phyloP scores from a whole-genome alignment of 2,888 invertebrate genomes.

The Sisyra terminalis region DNA sequence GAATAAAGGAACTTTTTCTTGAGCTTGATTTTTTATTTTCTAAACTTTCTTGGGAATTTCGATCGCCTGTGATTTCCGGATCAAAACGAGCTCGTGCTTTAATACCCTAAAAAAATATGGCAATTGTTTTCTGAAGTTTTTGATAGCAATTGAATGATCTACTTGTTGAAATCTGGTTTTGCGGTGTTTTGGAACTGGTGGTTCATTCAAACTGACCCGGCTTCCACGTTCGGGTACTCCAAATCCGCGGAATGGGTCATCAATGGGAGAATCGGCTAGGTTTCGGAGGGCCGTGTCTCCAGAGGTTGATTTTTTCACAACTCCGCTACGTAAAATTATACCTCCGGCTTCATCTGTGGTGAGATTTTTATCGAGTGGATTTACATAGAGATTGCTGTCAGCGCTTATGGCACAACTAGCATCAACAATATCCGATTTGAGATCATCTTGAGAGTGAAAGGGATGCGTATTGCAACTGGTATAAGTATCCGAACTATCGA shows the following conservation, averaged over 20 bases:
- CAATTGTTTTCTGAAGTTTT: neutral
- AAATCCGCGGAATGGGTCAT: constrained; percentile 33
- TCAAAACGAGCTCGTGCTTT: constrained; percentile 31
- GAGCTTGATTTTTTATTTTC: constrained; percentile 23
- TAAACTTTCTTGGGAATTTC: constrained; percentile 34
- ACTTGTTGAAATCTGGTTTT: constrained; percentile 78
- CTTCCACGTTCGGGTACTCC: constrained; percentile 30
- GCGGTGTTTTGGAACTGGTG: constrained; percentile 61
- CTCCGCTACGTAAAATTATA: constrained; percentile 24
- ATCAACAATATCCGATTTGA: constrained; percentile 28
- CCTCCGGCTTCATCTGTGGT: constrained; percentile 22
- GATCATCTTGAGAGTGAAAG: constrained; percentile 55
- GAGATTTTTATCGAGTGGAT: constrained; percentile 47
- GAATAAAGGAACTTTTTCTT: constrained; percentile 37
- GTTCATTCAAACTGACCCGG: constrained; percentile 44
- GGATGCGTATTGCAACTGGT: constrained; percentile 94
- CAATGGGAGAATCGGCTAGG: constrained; percentile 38
- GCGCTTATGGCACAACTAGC: constrained; percentile 28
- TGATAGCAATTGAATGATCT: too few species aligned
- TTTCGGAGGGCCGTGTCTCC: constrained; percentile 59
- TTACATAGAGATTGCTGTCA: constrained; percentile 78
- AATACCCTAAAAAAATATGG: constrained; percentile 15
- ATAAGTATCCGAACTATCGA: constrained; percentile 81
- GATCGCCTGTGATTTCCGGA: constrained; percentile 26
- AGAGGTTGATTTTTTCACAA: constrained; percentile 65